Percentiles rank a stretch among this genome's conserved stretches.
These are phyloP conservation scores for Nemotelus pantherinus DNA, from an alignment of 2,888 invertebrate species.

Conservation along the genomic window DNA sequence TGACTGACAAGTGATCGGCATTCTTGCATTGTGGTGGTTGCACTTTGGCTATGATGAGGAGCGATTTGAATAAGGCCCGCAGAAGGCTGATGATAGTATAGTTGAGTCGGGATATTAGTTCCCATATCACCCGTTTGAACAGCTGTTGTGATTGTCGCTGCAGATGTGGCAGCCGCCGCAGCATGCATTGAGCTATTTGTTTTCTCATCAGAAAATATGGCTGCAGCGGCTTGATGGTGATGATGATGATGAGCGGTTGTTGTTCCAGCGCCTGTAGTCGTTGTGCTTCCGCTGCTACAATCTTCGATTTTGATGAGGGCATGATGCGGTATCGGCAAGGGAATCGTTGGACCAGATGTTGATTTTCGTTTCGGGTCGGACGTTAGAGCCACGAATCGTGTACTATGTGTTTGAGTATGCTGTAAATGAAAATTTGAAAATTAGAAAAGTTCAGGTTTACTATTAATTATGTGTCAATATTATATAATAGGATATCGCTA, in stretches of 20 bases:
- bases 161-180: slow-evolving; percentile 48
- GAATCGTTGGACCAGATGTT: slow-evolving; percentile 62
- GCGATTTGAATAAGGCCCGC: slow-evolving; percentile 52
- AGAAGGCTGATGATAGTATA: slow-evolving; percentile 52
- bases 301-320: slow-evolving; percentile 78
- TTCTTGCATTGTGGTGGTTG: slow-evolving; percentile 41
- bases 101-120: slow-evolving; percentile 48
- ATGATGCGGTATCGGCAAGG: slow-evolving; percentile 65
- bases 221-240: slow-evolving; percentile 55
- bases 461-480: neutral
- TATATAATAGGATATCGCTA: neutral
- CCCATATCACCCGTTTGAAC: slow-evolving; percentile 52
- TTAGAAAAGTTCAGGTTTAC: neutral
- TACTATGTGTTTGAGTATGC: slow-evolving; percentile 76
- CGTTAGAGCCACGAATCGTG: slow-evolving; percentile 73
- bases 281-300: slow-evolving; percentile 64
- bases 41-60: slow-evolving; percentile 42
- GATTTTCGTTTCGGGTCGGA: slow-evolving; percentile 65
- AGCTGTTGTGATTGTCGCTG: slow-evolving; percentile 52
- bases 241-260: slow-evolving; percentile 60
- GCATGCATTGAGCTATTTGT: slow-evolving; percentile 52
- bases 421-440: slow-evolving; percentile 54
- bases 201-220: slow-evolving; percentile 54
- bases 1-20: slow-evolving; percentile 29
- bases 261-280: slow-evolving; percentile 55